phyloP scores from a whole-genome alignment of 2,888 invertebrate genomes.

The Tholera decimalis region DNA sequence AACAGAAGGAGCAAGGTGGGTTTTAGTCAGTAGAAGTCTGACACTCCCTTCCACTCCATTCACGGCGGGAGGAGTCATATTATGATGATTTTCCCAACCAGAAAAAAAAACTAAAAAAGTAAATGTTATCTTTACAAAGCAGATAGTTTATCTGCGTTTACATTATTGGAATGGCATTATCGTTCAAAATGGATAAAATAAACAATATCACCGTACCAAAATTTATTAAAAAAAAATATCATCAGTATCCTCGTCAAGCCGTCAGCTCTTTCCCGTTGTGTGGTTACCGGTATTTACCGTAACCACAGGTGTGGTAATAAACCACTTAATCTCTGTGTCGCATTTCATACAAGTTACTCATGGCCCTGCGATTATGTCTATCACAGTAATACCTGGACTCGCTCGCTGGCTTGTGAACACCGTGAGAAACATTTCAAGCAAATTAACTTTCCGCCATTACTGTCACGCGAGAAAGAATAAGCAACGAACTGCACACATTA shows the following conservation, averaged over 20 bases:
- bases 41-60: no score
- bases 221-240: conserved; percentile 54
- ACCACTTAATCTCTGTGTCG: conserved; percentile 54
- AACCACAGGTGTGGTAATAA: conserved; percentile 60
- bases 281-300: conserved; percentile 56
- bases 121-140: background rate
- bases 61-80: no score
- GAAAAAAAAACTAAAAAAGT: no score
- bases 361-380: conserved; percentile 64
- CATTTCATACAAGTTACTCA: conserved; percentile 64
- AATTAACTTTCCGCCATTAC: conserved; percentile 85
- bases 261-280: conserved; percentile 48
- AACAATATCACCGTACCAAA: conserved; percentile 17
- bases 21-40: no score
- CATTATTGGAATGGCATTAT: conserved; percentile 1
- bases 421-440: conserved; percentile 86
- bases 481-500: conserved; percentile 73
- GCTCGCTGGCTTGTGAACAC: conserved; percentile 74
- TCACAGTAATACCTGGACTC: conserved; percentile 72
- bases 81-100: no score
- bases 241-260: conserved; percentile 62
- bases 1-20: no score
- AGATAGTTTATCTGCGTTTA: background rate
- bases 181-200: background rate
- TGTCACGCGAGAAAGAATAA: conserved; percentile 84